Percentiles rank a stretch among this genome's conserved stretches.
Evolutionary conservation across 2,797 vertebrate genomes (phyloP).

Genomic region (Clarias laeviceps): DNA sequence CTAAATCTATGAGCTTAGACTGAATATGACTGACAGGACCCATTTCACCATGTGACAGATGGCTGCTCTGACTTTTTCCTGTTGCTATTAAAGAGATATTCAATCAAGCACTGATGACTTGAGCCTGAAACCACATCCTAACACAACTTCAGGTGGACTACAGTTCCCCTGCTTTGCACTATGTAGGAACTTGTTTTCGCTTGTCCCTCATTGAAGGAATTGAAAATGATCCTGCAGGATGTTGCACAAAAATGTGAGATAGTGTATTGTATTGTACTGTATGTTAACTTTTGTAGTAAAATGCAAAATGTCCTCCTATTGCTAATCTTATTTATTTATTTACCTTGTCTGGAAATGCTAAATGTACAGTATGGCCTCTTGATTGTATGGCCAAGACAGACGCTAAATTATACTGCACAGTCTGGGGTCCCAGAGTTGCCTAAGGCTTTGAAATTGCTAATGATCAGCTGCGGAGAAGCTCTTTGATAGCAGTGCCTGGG

Average conservation of each 20-base stretch:
- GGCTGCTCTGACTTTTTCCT: conserved; percentile 26
- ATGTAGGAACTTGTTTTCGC: conserved; percentile 75
- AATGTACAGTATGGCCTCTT: conserved; percentile 70
- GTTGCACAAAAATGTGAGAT: conserved; percentile 62
- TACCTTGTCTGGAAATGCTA: conserved; percentile 55
- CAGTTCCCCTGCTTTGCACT: conserved; percentile 65
- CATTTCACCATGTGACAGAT: conserved; percentile 70
- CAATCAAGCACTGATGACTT: conserved; percentile 73
- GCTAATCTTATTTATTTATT: background rate
- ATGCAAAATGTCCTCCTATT: background rate
- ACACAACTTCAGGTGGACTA: conserved; percentile 67
- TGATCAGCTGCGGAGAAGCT: conserved; percentile 67
- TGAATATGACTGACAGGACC: conserved; percentile 71
- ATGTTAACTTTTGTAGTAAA: conserved; percentile 52
- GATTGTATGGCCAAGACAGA: conserved; percentile 73
- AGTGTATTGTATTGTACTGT: conserved; percentile 65
- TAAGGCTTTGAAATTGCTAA: conserved; percentile 73
- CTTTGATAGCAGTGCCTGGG: conserved; percentile 58
- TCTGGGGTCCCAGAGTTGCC: conserved; percentile 69
- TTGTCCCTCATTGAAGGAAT: conserved; percentile 63
- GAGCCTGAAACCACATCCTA: conserved; percentile 70
- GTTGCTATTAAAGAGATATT: conserved; percentile 79
- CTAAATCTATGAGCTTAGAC: conserved; percentile 53
- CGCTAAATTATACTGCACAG: conserved; percentile 71
- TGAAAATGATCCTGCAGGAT: conserved; percentile 64